Evolutionary conservation across 2,888 invertebrate species (phyloP).

Genomic region (Drosophila maculinotata): DNA sequence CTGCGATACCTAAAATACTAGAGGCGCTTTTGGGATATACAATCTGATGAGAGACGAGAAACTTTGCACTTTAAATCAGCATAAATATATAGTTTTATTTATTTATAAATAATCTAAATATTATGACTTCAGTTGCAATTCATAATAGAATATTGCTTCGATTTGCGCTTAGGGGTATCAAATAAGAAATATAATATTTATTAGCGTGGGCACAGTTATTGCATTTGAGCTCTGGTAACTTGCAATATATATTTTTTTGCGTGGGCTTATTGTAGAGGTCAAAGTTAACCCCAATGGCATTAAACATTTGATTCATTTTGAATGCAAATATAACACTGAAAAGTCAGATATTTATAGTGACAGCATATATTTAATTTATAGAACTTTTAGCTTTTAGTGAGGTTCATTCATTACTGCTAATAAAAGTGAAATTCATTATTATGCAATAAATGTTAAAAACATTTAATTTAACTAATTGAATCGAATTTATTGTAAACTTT

Average conservation of each 20-base stretch:
- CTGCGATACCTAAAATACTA: conserved; percentile 7
- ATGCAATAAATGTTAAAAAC: too few species aligned
- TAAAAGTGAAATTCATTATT: too few species aligned
- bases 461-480: too few species aligned
- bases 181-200: neutral
- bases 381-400: too few species aligned
- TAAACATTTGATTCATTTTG: neutral
- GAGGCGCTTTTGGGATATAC: conserved; percentile 23
- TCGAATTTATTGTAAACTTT: too few species aligned
- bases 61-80: conserved; percentile 21
- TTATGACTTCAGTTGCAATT: conserved; percentile 4
- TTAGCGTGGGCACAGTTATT: neutral
- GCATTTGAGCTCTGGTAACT: neutral
- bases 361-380: too few species aligned
- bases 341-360: too few species aligned
- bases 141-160: neutral
- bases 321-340: too few species aligned
- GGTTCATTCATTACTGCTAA: too few species aligned
- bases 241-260: neutral
- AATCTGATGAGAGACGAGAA: conserved; percentile 10
- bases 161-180: neutral
- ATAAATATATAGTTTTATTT: conserved; percentile 25
- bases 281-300: neutral
- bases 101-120: conserved; percentile 20
- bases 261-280: neutral